phyloP scores from a whole-genome alignment of 2,797 vertebrate species.

The Rachycentron canadum region DNA sequence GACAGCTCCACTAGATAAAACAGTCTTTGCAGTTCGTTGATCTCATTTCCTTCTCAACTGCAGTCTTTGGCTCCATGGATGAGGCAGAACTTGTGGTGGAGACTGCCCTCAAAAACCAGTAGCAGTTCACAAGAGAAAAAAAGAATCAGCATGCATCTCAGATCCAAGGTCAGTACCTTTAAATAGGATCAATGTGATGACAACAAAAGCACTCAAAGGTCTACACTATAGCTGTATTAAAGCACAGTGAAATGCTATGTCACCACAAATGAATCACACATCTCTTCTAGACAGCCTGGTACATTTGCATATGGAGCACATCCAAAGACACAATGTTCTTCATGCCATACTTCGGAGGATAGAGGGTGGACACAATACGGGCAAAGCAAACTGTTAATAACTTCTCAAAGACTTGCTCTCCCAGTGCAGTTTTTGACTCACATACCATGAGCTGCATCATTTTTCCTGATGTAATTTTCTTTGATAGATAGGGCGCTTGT shows the following conservation, averaged over 20 bases:
- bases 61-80: slow-evolving; percentile 36
- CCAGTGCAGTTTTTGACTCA: slow-evolving; percentile 15
- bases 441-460: not conserved
- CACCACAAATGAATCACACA: slow-evolving; percentile 47
- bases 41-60: slow-evolving; percentile 68
- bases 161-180: slow-evolving; percentile 24
- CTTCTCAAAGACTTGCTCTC: slow-evolving; percentile 21
- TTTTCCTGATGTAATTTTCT: not conserved
- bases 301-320: slow-evolving; percentile 59
- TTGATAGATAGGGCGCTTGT: not conserved
- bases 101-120: slow-evolving; percentile 32
- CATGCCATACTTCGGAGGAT: slow-evolving; percentile 33
- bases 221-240: slow-evolving; percentile 24
- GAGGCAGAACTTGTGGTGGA: slow-evolving; percentile 46
- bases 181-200: slow-evolving; percentile 26
- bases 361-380: slow-evolving; percentile 10
- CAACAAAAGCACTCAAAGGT: slow-evolving; percentile 17
- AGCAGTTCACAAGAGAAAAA: slow-evolving; percentile 3
- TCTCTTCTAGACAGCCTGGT: slow-evolving; percentile 26
- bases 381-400: slow-evolving; percentile 19
- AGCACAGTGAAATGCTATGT: slow-evolving; percentile 40
- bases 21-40: slow-evolving; percentile 65
- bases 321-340: slow-evolving; percentile 57
- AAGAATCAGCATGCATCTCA: not conserved
- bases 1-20: slow-evolving; percentile 70